Percentiles rank a stretch among this genome's conserved stretches.
Conservation (phyloP, 2,113 vertebrate species). For the Butorides virescens region DNA sequence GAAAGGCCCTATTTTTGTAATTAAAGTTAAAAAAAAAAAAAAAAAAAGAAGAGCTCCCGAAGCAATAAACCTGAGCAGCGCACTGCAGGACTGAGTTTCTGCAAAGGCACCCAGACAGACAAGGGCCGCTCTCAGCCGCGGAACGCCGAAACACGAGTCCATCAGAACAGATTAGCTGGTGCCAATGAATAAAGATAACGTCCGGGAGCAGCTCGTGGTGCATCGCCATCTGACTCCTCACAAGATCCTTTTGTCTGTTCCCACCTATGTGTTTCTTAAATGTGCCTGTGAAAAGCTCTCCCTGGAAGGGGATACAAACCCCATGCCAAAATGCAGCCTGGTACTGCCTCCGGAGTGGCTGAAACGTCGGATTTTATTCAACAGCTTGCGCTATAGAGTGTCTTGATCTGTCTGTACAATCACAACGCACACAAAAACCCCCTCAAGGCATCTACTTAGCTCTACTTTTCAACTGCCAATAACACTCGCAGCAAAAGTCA, state of each 20-base stretch:
- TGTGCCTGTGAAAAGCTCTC: background rate
- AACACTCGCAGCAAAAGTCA: slow-evolving; percentile 42
- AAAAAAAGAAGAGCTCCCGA: background rate
- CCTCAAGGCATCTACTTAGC: slow-evolving; percentile 40
- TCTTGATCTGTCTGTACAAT: slow-evolving; percentile 26
- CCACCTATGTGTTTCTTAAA: background rate
- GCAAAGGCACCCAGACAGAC: background rate
- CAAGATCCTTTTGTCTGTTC: background rate
- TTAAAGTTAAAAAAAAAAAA: background rate
- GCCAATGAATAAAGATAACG: slow-evolving; percentile 7
- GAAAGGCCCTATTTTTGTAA: background rate
- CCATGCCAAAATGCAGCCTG: background rate
- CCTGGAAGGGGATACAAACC: background rate
- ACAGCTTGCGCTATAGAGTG: background rate
- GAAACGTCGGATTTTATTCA: background rate
- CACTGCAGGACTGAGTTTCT: background rate
- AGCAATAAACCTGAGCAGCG: background rate
- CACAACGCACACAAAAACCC: slow-evolving; percentile 1
- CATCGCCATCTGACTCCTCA: background rate
- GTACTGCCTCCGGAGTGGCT: background rate
- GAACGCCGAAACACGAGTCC: background rate
- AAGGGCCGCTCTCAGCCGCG: background rate
- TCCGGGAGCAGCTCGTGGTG: background rate
- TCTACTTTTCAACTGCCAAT: slow-evolving; percentile 55
- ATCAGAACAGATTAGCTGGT: background rate